A percentile compares a stretch with the other conserved stretches of the same genome.
These are phyloP conservation scores for Caradrina clavipalpis DNA, from an alignment of 2,888 invertebrate genomes.

Conservation along the genomic window DNA sequence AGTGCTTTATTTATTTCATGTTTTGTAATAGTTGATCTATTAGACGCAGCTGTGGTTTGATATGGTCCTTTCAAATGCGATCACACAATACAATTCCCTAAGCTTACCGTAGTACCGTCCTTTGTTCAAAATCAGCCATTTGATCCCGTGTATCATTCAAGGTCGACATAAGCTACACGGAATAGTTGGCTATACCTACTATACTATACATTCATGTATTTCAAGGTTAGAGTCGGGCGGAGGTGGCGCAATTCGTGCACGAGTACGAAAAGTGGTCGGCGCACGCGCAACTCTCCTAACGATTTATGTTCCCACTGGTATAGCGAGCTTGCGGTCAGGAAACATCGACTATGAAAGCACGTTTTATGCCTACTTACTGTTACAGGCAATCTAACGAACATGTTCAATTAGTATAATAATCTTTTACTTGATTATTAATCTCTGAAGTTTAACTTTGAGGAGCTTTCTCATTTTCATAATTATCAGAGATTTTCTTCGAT, in stretches of 20 bases:
- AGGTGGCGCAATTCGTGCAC: constrained; percentile 55
- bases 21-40: constrained; percentile 22
- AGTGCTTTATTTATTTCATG: constrained; percentile 40
- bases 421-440: background rate
- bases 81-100: constrained; percentile 34
- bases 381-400: background rate
- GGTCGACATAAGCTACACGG: constrained; percentile 46
- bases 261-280: constrained; percentile 32
- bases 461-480: background rate
- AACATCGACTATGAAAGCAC: background rate
- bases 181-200: constrained; percentile 22
- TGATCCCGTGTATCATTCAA: constrained; percentile 42
- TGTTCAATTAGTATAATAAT: background rate
- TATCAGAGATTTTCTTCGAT: background rate
- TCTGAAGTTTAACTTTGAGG: background rate
- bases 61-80: constrained; percentile 5
- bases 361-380: constrained; percentile 6
- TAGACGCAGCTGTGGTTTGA: constrained; percentile 1
- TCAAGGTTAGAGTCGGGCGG: constrained; percentile 51
- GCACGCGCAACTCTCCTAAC: constrained; percentile 32
- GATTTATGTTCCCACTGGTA: constrained; percentile 30
- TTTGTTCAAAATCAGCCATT: constrained; percentile 43
- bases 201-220: constrained; percentile 44
- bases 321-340: constrained; percentile 9
- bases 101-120: constrained; percentile 34